Conservation (phyloP, 2,888 invertebrate species). For the Andrena dorsata region DNA sequence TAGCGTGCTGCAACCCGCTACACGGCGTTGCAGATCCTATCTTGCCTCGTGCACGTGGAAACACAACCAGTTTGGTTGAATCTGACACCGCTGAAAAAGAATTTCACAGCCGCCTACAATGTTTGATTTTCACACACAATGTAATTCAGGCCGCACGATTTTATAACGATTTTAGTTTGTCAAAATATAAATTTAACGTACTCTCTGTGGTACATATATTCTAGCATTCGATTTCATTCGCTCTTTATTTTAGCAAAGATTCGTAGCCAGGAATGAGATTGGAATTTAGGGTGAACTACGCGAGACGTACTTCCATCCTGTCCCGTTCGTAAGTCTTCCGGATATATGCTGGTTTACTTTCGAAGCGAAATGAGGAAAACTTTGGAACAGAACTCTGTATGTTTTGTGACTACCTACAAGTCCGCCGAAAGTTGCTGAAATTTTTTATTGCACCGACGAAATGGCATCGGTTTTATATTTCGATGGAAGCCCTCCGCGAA, state of each 20-base stretch:
- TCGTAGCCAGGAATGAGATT: conserved; percentile 26
- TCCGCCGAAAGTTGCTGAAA: conserved; percentile 26
- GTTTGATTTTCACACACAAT: not conserved
- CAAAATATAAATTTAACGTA: too few relatives aligned
- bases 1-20: conserved; percentile 65
- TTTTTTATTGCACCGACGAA: conserved; percentile 25
- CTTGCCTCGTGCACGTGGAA: conserved; percentile 28
- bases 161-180: not conserved
- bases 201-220: too few relatives aligned
- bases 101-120: conserved; percentile 12
- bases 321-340: conserved; percentile 19
- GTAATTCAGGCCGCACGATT: not conserved
- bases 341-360: conserved; percentile 39
- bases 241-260: not conserved
- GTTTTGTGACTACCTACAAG: conserved; percentile 42
- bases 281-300: conserved; percentile 38
- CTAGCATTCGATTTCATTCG: not conserved
- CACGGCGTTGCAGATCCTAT: conserved; percentile 59
- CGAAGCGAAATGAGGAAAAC: conserved; percentile 50
- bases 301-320: conserved; percentile 24
- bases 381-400: conserved; percentile 34
- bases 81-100: conserved; percentile 41
- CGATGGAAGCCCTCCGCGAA: not conserved
- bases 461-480: conserved; percentile 34
- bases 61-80: conserved; percentile 28